Conservation (phyloP, 2,888 invertebrate species). For the Melanostoma mellinum region DNA sequence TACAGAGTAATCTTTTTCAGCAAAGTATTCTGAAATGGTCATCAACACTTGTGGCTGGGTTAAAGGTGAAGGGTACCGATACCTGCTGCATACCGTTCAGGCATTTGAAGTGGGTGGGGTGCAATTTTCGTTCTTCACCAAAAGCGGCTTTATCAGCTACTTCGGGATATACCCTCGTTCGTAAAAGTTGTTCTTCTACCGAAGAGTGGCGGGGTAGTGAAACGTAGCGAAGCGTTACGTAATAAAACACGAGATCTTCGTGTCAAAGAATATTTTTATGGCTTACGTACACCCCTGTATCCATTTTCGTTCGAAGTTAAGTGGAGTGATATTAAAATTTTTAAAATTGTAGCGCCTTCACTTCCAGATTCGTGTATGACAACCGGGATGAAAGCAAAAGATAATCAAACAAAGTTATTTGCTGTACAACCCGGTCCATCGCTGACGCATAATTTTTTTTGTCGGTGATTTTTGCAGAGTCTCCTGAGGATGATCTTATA, state of each 20-base stretch:
- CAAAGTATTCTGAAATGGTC: constrained; percentile 93
- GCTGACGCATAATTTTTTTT: constrained; percentile 94
- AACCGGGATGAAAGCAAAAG: constrained; percentile 95
- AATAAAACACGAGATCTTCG: constrained; percentile 90
- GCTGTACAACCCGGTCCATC: constrained; percentile 89
- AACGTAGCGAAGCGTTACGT: constrained; percentile 88
- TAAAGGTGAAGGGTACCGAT: constrained; percentile 94
- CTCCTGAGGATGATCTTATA: constrained; percentile 92
- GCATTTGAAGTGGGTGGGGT: constrained; percentile 97
- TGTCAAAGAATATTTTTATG: constrained; percentile 98
- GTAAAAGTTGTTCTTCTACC: constrained; percentile 96
- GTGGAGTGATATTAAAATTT: constrained; percentile 93
- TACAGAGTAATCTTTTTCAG: constrained; percentile 80
- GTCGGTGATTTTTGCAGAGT: constrained; percentile 93
- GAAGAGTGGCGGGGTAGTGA: constrained; percentile 98
- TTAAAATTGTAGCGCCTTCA: constrained; percentile 96
- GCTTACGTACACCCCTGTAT: constrained; percentile 90
- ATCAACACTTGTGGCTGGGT: constrained; percentile 99
- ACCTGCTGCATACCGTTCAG: constrained; percentile 93
- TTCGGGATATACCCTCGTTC: constrained; percentile 95
- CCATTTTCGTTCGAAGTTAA: constrained; percentile 97
- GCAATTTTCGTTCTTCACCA: constrained; percentile 97
- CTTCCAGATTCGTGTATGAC: constrained; percentile 98
- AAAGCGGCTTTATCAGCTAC: constrained; percentile 96
- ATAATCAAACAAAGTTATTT: constrained; percentile 95